Base-by-base conservation (phyloP, 2,888 invertebrate species). In the Philaethria dido region DNA sequence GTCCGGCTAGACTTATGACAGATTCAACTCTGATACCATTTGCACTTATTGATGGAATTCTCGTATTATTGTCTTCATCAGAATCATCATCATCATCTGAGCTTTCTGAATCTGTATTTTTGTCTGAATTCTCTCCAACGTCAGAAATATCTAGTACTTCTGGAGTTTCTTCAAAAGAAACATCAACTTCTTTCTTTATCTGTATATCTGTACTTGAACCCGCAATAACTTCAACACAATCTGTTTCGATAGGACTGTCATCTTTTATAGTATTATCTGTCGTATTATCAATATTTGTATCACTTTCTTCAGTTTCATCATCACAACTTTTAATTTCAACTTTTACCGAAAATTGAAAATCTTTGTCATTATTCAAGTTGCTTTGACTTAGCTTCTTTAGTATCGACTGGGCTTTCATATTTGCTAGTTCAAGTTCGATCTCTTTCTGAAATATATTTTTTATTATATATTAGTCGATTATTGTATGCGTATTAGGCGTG, bases 261-360 rank as follows among this genome's bases (percentile, higher is more conserved):
- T 52, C 16, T 16, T 8, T 16, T 16, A 2, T 13, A 39, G 39
- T 39, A 13, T 13, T 13, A 11, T 1, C 3, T 39, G 1, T 4
- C 5, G 29, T 16, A 52, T 16, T 9, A 52, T 29, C 11, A 33
- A 11, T 33, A 5, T 29, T 11, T 29, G 9, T 16, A 50, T 25
- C n/a, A 2, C 16, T n/a, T 6, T 50, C 14, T 33, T 52, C 20
- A 60, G 14, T 57, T 29, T 68, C 16, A 0, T 68, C 64, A 6
- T 73, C 72, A 44, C 73, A 69, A 55, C 73, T 72, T 33, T 78
- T 78, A 0, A 80, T 75, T 66, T 79, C 76, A 14, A 80, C 70
- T 39, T 78, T 76, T 5, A 78, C 65, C 0, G 76, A 75, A 54
- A 78, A 75, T 64, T 16, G 69, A 36, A 2, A 65, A 57, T 13